phyloP scores from a whole-genome alignment of 2,797 vertebrate genomes.

The Tiaroga cobitis region DNA sequence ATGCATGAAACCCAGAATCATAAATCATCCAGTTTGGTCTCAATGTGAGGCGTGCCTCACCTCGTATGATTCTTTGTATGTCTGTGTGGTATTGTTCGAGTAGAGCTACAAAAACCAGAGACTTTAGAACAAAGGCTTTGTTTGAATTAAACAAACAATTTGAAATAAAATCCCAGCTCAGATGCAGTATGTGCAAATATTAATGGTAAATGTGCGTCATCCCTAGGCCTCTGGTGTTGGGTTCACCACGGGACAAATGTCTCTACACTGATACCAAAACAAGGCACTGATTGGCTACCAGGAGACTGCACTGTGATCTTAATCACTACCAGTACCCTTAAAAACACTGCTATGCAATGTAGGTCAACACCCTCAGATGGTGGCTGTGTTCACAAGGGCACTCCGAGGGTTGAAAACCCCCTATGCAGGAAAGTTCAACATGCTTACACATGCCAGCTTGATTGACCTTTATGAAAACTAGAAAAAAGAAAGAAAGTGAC shows the following conservation, averaged over 20 bases:
- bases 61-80: slow-evolving; percentile 4
- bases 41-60: slow-evolving; percentile 9
- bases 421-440: neutral
- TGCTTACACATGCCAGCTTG: neutral
- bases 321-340: slow-evolving; percentile 31
- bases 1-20: slow-evolving; percentile 50
- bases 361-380: slow-evolving; percentile 40
- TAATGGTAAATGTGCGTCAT: slow-evolving; percentile 5
- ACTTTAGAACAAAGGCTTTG: slow-evolving; percentile 7
- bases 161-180: slow-evolving; percentile 7
- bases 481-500: neutral
- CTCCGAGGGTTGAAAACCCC: neutral
- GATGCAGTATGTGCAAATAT: neutral
- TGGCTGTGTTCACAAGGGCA: neutral
- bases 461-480: neutral
- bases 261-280: slow-evolving; percentile 64
- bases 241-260: slow-evolving; percentile 28
- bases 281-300: slow-evolving; percentile 68
- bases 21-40: neutral
- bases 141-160: neutral
- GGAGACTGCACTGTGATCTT: slow-evolving; percentile 52
- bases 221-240: slow-evolving; percentile 11
- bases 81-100: neutral
- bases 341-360: slow-evolving; percentile 42
- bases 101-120: neutral